Base-by-base conservation (phyloP, 2,888 invertebrate genomes). In the Cryptocephalus primarius region DNA sequence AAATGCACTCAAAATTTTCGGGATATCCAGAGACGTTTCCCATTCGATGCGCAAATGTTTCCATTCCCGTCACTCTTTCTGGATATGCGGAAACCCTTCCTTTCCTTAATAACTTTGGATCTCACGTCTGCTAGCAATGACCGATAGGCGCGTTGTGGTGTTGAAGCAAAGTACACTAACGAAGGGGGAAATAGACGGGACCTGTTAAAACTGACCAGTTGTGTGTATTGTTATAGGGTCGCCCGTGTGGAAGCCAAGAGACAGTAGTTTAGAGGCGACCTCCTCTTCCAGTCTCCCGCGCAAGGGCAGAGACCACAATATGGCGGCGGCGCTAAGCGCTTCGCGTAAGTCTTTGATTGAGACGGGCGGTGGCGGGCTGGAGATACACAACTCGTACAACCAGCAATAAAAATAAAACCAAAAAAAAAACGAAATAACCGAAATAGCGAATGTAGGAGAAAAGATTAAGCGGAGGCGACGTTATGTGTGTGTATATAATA, bases 181-280 rank as follows among this genome's bases (percentile, higher is more conserved):
- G 22, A 22, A 22, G 22, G 22, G 22, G 22, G 22, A 22, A 6
- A 22, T 6, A 6, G 22, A 22, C 22, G 22, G 22, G 22, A 22
- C 22, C 22, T 22, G 22, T 22, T 51, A 55, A 55, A 57, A 58
- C 52, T 60, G 52, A 57, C 57, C 53, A 49, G 53, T 50, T 55
- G 41, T 42, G 31, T 62, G 58, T 80, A 76, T 77, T 78, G 79
- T 83, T 82, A 78, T 83, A 86, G 93, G 93, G 77, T 94, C 94
- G 75, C 95, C 95, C 73, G 88, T 95, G 77, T 95, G 94, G 94
- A 94, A 94, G 82, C 93, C 92, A 76, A 85, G 93, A 77, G 91
- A 92, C 79, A 80, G 68, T 69, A 75, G 75, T 65, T 72, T 77
- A 64, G 79, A 79, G 71, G 75, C 79, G 61, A 75, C 76, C 61